Evolutionary conservation across 2,888 invertebrate genomes (phyloP).

Genomic region (Rugalucina vietnamica): DNA sequence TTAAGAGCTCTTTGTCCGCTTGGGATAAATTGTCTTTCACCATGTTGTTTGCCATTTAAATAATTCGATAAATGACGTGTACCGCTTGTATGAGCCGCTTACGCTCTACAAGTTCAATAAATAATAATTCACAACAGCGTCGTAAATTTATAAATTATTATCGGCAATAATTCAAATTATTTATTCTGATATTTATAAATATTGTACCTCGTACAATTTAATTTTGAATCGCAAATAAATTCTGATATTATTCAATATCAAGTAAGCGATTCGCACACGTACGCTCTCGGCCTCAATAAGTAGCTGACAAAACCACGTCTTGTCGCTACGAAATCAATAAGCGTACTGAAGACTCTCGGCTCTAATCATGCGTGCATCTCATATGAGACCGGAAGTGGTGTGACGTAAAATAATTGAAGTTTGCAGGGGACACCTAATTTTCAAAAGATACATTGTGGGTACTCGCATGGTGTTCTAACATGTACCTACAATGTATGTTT

Average conservation of each 20-base stretch:
- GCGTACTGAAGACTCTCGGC: constrained; percentile 1
- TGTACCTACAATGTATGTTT: too few species aligned
- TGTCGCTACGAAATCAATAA: neutral
- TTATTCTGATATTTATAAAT: neutral
- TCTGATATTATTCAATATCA: neutral
- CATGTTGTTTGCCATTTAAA: neutral
- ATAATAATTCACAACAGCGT: neutral
- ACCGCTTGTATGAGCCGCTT: too few species aligned
- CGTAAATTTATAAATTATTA: neutral
- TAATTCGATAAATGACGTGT: neutral
- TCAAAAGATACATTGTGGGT: too few species aligned
- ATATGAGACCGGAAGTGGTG: neutral
- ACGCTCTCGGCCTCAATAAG: neutral
- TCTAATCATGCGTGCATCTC: neutral
- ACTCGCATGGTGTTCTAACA: too few species aligned
- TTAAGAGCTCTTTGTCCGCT: too few species aligned
- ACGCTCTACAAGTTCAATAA: neutral
- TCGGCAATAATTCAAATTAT: too few species aligned
- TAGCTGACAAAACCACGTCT: neutral
- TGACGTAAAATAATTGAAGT: constrained; percentile 4
- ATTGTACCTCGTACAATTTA: neutral
- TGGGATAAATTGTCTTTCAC: neutral
- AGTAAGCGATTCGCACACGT: neutral
- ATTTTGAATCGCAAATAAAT: neutral
- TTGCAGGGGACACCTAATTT: too few species aligned